Percentiles rank a stretch among this genome's conserved stretches.
These are phyloP conservation scores for Protonemura montana DNA, from an alignment of 2,888 invertebrate genomes.

Conservation along the genomic window DNA sequence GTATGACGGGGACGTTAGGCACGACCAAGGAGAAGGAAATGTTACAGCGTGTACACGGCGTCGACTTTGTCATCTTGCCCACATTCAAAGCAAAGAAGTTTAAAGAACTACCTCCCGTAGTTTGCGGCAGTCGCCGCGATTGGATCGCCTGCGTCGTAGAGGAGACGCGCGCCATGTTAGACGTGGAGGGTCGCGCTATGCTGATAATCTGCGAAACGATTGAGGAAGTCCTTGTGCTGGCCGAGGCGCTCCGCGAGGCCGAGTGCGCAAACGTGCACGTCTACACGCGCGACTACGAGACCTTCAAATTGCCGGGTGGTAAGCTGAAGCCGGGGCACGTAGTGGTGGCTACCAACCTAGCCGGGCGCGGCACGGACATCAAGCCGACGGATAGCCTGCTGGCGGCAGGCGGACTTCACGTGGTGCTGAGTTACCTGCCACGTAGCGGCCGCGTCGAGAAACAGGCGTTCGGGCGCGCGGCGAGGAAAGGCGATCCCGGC, in stretches of 20 bases:
- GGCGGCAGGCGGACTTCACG: constrained; percentile 56
- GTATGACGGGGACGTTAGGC: constrained; percentile 58
- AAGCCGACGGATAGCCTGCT: constrained; percentile 52
- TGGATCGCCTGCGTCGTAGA: not conserved
- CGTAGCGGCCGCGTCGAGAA: constrained; percentile 56
- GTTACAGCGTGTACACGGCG: constrained; percentile 53
- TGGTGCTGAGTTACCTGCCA: constrained; percentile 57
- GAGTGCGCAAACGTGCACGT: constrained; percentile 43
- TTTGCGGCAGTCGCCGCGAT: constrained; percentile 41
- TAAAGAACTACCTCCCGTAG: constrained; percentile 51
- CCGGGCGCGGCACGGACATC: constrained; percentile 58
- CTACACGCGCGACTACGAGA: constrained; percentile 50
- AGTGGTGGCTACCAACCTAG: constrained; percentile 58
- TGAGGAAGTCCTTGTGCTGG: constrained; percentile 50
- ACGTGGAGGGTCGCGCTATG: constrained; percentile 52
- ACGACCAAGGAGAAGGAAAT: constrained; percentile 54
- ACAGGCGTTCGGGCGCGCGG: constrained; percentile 58
- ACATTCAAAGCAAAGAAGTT: constrained; percentile 53
- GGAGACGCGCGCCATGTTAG: not conserved
- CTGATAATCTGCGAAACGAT: constrained; percentile 54
- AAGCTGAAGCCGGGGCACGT: constrained; percentile 51
- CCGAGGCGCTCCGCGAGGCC: constrained; percentile 46
- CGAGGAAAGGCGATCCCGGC: constrained; percentile 56
- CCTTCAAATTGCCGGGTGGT: constrained; percentile 43
- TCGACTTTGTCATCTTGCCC: constrained; percentile 56